These are phyloP conservation scores for Catostylus mosaicus DNA, from an alignment of 30 jellyfish, hydroid and myxozoan genomes.

Conservation along the genomic window DNA sequence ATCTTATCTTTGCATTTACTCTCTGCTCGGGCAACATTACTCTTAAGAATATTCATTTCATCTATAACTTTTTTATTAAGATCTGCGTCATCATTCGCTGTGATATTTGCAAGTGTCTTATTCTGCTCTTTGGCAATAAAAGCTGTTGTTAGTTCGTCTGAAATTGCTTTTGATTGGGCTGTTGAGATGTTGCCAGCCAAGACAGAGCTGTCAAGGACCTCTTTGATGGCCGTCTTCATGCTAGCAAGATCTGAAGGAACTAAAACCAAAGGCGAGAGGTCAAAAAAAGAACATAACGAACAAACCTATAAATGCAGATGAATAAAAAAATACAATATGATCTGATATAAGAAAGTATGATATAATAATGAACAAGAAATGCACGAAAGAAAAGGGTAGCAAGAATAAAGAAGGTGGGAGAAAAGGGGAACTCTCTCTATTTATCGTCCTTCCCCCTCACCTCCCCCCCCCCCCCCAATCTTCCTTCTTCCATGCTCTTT, in stretches of 20 bases:
- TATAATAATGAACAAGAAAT: too few relatives aligned
- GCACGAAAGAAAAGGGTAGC: too few relatives aligned
- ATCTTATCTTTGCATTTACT: conserved; percentile 75
- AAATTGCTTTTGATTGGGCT: conserved; percentile 73
- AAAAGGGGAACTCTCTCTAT: too few relatives aligned
- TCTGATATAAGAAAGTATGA: too few relatives aligned
- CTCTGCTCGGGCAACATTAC: conserved; percentile 43
- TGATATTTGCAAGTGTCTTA: conserved; percentile 36
- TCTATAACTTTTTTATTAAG: conserved; percentile 7
- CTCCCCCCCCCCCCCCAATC: too few relatives aligned
- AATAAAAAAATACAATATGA: too few relatives aligned
- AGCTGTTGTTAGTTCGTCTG: conserved; percentile 61
- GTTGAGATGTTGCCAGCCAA: conserved; percentile 76
- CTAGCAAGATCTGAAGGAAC: conserved; percentile 48
- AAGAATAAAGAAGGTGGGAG: too few relatives aligned
- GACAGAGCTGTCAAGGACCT: conserved; percentile 73
- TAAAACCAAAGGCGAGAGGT: background rate
- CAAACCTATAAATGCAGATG: too few relatives aligned
- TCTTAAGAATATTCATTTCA: conserved; percentile 17
- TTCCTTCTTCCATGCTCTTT: too few relatives aligned
- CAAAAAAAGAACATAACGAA: background rate
- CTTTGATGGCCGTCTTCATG: conserved; percentile 80
- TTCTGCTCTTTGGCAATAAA: conserved; percentile 59
- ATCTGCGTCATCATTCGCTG: background rate
- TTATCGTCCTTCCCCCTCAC: too few relatives aligned